Base-by-base conservation (phyloP, 2,888 invertebrate species). In the Tridacna gigas region DNA sequence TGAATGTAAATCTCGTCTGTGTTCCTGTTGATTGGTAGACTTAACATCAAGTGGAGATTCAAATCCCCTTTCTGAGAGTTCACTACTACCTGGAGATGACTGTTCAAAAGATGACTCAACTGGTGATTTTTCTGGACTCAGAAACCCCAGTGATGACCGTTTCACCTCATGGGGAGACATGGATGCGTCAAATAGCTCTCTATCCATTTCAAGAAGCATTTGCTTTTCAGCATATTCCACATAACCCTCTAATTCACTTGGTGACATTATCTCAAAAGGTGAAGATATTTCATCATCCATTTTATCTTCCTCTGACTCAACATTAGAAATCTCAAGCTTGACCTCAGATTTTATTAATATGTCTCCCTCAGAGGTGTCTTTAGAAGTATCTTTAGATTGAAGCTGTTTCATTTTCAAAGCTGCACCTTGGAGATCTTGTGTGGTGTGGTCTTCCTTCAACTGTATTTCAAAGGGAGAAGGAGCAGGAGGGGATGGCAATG, bases 181-280 rank as follows among this genome's bases (percentile, higher is more conserved):
- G 18, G 81, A 73, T 5, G 74, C 47, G 28, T 75, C 69, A 63
- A 69, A 78, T 18, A n/a, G 45, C 63, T 61, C 63, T 76, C 69
- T 71, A 9, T 28, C 75, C 37, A 73, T 65, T 63, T 85, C 85
- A 67, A 83, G 51, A 25, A 76, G 75, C 18, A 66, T 65, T 60
- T 82, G 83, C 28, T 82, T 82, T 47, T 89, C 86, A 61, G 86
- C 77, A 84, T 89, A 92, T 20, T 89, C 77, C 26, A 84, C 88
- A 85, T 88, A 90, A 5, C 87, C 91, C 20, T 84, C 88, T 45
- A 92, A 66, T 74, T 93, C 93, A 80, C 88, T 89, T 25, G 89
- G 86, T 18, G 91, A 91, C 82, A 94, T 91, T 13, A 94, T 87
- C 90, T 94, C 94, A 89, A 92, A 92, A 66, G 95, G 95, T 80